These are phyloP conservation scores for Gnatocerus cornutus DNA, from an alignment of 2,888 invertebrate genomes.

Conservation along the genomic window DNA sequence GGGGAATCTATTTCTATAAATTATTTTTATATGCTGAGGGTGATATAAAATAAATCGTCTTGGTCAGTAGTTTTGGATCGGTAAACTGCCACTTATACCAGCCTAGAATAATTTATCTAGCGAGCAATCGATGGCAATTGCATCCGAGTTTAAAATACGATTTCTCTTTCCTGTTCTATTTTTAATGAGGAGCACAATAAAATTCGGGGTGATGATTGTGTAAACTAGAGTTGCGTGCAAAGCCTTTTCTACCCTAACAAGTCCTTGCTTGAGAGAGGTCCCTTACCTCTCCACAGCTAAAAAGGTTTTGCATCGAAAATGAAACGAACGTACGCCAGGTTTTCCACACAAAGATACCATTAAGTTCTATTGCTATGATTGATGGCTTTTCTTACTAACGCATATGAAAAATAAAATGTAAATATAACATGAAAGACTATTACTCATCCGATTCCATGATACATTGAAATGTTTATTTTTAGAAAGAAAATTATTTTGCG, in stretches of 20 bases:
- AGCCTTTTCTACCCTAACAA: background rate
- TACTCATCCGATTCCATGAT: conserved; percentile 34
- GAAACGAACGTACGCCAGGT: conserved; percentile 19
- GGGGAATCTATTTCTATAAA: conserved; percentile 15
- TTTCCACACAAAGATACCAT: conserved; percentile 46
- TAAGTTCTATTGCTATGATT: conserved; percentile 41
- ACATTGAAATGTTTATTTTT: conserved; percentile 39
- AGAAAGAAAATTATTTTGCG: conserved; percentile 22
- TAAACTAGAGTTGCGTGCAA: background rate
- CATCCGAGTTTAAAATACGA: conserved; percentile 26
- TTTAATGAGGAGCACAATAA: conserved; percentile 5
- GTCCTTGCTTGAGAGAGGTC: conserved; percentile 11
- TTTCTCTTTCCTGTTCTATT: conserved; percentile 25
- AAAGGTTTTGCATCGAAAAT: conserved; percentile 29
- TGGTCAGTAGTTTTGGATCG: conserved; percentile 21
- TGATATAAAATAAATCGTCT: conserved; percentile 26
- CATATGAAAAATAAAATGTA: conserved; percentile 43
- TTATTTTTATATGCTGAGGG: conserved; percentile 18
- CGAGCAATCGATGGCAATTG: conserved; percentile 23
- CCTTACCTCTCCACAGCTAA: conserved; percentile 21
- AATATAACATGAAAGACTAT: conserved; percentile 44
- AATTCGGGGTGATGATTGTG: background rate
- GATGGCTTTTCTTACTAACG: conserved; percentile 33
- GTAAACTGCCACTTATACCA: conserved; percentile 30
- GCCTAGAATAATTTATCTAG: conserved; percentile 27